Evolutionary conservation across 2,888 invertebrate species (phyloP).

Genomic region (Hemithea aestivaria): DNA sequence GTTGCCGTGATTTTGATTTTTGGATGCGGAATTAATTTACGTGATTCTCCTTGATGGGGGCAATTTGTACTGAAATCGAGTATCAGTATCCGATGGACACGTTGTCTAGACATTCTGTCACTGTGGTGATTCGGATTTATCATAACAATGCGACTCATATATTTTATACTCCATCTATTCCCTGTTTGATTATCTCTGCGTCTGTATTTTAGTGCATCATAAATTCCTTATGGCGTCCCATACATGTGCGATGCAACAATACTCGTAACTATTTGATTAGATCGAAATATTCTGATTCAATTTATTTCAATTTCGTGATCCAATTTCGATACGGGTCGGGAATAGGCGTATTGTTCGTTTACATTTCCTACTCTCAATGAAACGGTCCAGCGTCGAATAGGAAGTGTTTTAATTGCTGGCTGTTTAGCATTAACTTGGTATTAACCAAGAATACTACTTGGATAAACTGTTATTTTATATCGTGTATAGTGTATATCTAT

Average conservation of each 20-base stretch:
- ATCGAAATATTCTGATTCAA: constrained; percentile 20
- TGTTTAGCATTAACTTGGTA: not conserved
- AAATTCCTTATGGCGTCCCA: constrained; percentile 17
- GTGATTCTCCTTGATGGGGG: constrained; percentile 23
- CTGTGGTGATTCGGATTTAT: constrained; percentile 17
- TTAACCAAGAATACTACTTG: too few relatives aligned
- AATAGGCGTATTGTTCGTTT: constrained; percentile 21
- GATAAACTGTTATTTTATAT: too few relatives aligned
- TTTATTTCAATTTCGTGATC: constrained; percentile 27
- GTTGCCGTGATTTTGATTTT: constrained; percentile 24
- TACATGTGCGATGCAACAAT: constrained; percentile 18
- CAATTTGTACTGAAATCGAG: constrained; percentile 24
- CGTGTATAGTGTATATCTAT: too few relatives aligned
- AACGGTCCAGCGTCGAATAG: constrained; percentile 1
- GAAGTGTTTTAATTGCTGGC: constrained; percentile 4
- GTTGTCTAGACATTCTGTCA: not conserved
- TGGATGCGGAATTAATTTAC: constrained; percentile 25
- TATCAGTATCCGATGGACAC: constrained; percentile 9
- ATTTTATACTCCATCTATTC: constrained; percentile 15
- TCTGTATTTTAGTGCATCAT: constrained; percentile 16
- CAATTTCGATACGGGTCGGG: constrained; percentile 15
- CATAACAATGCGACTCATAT: constrained; percentile 17
- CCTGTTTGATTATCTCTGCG: constrained; percentile 17
- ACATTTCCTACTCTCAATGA: constrained; percentile 12
- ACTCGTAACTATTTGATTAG: constrained; percentile 25